Base-by-base conservation (phyloP, 2,113 vertebrate species). In the Puntigrus tetrazona region DNA sequence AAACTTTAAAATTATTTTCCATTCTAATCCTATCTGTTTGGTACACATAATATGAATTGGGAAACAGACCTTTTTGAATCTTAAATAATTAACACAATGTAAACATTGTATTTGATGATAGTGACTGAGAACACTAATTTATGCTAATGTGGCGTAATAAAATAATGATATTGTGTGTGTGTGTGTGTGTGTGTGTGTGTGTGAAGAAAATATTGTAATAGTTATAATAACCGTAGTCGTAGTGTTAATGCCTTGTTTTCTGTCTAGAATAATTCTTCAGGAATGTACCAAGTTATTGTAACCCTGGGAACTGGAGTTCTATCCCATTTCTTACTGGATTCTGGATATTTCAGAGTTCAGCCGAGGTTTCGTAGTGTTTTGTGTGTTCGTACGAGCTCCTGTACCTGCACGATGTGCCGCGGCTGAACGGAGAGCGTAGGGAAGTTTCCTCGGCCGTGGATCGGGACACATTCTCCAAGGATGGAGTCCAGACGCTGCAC, bases 361-460 rank as follows among this genome's bases (percentile, higher is more conserved):
- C 31, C 20, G 18, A 36, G 31, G 22, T 72, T 41, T 34, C 3
- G 22, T 45, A n/a, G 29, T 29, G 0, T 75, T 3, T 34, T 27
- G 38, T 52, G 22, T 29, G 22, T n/a, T n/a, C 22, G 0, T 2
- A 14, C 50, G 22, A 14, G 59, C 27, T 11, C 4, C 20, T 31
- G 11, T 25, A 88, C 87, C 87, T 88, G 87, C 38, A 88, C 87
- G 31, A 88, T 95, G 87, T 96, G 95, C 63, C 95, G 92, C 1
- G 97, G 97, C 88, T 95, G 94, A 86, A 98, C 95, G 14, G 96
- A 95, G 78, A 99, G 94, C 55, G 97, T 99, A 65, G 97, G 97
- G 94, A 98, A 98, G 92, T 97, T 98, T 0, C 97, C 97, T 3
- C 97, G 95, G 78, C 97, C 97, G 92, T 98, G 97, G 88, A 98